A percentile compares a stretch with the other conserved stretches of the same genome.
These are phyloP conservation scores for Drosophila serrata DNA, from an alignment of 1,140 invertebrate genomes.

Conservation along the genomic window DNA sequence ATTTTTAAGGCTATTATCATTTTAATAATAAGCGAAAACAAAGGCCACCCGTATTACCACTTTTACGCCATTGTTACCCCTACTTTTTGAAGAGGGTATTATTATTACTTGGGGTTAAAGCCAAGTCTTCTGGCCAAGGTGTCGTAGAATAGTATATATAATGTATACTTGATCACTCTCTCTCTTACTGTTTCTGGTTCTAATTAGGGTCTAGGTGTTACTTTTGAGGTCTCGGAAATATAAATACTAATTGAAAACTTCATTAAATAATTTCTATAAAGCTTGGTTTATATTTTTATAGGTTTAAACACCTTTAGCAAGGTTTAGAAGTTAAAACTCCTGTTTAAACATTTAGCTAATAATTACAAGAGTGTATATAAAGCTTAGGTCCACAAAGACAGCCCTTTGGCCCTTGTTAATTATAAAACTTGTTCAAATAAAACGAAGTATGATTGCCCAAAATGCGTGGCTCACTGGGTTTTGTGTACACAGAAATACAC, in stretches of 20 bases:
- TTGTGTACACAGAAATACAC: slow-evolving; percentile 2
- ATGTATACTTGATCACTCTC: neutral
- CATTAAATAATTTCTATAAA: neutral
- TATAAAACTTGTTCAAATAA: slow-evolving; percentile 22
- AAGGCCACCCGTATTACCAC: slow-evolving; percentile 36
- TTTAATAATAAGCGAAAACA: slow-evolving; percentile 78
- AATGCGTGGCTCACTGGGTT: slow-evolving; percentile 5
- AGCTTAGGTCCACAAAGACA: slow-evolving; percentile 3
- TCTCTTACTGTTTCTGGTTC: neutral
- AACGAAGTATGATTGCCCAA: slow-evolving; percentile 10
- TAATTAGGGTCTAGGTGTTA: neutral
- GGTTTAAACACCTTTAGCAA: too few relatives aligned
- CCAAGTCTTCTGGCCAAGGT: neutral
- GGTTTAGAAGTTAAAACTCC: too few relatives aligned
- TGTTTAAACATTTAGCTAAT: neutral
- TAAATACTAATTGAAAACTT: neutral
- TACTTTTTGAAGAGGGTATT: slow-evolving; percentile 20
- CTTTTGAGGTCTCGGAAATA: neutral
- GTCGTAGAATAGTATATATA: neutral
- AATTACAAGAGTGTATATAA: slow-evolving; percentile 5
- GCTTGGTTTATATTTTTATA: too few relatives aligned
- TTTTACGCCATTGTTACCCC: slow-evolving; percentile 67
- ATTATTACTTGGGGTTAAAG: neutral
- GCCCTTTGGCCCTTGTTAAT: slow-evolving; percentile 12
- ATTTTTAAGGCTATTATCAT: slow-evolving; percentile 77